These are phyloP conservation scores for Beris chalybata DNA, from an alignment of 2,888 invertebrate species.

Conservation along the genomic window DNA sequence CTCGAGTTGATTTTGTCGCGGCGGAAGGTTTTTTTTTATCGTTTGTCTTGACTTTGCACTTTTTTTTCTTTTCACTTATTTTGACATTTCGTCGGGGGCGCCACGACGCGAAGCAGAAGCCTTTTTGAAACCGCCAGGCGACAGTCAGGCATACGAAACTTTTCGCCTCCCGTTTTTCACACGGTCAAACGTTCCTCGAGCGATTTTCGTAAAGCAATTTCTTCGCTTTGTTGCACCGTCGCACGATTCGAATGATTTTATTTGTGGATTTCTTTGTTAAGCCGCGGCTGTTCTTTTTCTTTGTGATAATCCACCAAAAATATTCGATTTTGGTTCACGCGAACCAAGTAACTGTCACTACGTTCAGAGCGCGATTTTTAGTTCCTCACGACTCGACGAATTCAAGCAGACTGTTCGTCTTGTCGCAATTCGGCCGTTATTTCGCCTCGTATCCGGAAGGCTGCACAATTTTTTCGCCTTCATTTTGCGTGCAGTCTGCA, in stretches of 20 bases:
- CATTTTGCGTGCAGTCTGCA: background rate
- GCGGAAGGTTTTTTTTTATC: no score
- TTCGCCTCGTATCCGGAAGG: slow-evolving; percentile 13
- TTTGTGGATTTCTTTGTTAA: background rate
- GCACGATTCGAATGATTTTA: background rate
- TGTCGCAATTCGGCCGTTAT: slow-evolving; percentile 7
- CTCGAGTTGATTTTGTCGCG: no score
- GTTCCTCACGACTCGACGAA: slow-evolving; percentile 8
- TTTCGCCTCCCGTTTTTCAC: background rate
- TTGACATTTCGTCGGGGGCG: no score
- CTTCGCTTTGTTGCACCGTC: background rate
- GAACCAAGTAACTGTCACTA: no score
- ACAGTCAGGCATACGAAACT: background rate
- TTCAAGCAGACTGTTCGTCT: background rate
- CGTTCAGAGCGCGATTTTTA: slow-evolving; percentile 21
- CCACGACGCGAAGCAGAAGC: no score
- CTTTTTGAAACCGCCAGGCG: no score
- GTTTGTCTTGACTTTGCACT: no score
- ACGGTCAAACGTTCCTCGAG: background rate
- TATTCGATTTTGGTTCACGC: background rate
- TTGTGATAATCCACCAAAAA: background rate
- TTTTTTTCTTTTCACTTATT: no score
- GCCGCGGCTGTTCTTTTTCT: background rate
- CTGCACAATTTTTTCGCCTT: slow-evolving; percentile 23
- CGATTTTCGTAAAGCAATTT: background rate